Percentiles rank a stretch among this genome's conserved stretches.
Conservation (phyloP, 2,888 invertebrate genomes). For the Lithophane semibrunnea region DNA sequence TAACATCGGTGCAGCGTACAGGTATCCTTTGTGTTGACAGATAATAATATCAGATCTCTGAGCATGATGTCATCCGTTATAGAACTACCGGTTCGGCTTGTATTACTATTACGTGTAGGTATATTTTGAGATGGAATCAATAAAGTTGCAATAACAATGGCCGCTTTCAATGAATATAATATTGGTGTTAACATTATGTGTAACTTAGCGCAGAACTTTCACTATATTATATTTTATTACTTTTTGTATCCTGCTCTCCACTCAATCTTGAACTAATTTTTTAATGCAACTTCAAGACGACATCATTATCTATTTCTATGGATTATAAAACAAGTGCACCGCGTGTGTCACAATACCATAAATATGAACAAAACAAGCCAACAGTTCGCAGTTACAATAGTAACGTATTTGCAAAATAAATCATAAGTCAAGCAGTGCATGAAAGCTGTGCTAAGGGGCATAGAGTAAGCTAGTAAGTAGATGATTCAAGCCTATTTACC, state of each 20-base stretch:
- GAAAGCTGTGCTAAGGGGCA: constrained; percentile 74
- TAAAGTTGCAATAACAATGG: neutral
- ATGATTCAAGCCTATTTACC: constrained; percentile 2
- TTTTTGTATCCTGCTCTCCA: neutral
- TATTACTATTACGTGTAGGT: too few relatives aligned
- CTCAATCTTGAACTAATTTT: neutral
- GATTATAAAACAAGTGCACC: constrained; percentile 1
- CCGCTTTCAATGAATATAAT: too few relatives aligned
- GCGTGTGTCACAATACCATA: constrained; percentile 31
- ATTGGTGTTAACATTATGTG: too few relatives aligned
- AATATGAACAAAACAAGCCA: constrained; percentile 70
- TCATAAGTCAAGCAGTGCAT: constrained; percentile 81
- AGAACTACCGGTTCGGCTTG: neutral
- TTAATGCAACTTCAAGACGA: neutral
- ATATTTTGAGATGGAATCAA: neutral
- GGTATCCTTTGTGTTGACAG: constrained; percentile 3
- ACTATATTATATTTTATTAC: neutral
- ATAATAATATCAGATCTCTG: neutral
- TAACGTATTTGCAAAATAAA: constrained; percentile 79
- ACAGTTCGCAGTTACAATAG: constrained; percentile 65
- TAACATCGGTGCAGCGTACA: neutral
- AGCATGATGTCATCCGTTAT: constrained; percentile 18
- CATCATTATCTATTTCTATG: neutral
- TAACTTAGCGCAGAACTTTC: too few relatives aligned
- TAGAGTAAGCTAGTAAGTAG: constrained; percentile 63